Conservation (phyloP, 2,113 vertebrate species). For the Bufo bufo region DNA sequence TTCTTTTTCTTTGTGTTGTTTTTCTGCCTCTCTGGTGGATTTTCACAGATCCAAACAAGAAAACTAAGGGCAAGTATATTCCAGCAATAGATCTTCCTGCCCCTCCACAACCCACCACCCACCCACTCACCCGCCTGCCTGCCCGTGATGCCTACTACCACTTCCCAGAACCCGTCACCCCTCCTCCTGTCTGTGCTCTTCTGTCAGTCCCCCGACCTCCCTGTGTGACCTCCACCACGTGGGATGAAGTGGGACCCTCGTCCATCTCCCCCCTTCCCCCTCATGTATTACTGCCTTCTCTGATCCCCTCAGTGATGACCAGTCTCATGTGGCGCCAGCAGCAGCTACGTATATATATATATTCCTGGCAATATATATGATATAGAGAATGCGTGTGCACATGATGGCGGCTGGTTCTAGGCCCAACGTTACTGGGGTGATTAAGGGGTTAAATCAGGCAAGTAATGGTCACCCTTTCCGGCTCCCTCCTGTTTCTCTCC, state of each 20-base stretch:
- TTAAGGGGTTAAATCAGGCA: constrained; percentile 49
- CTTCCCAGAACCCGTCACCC: constrained; percentile 71
- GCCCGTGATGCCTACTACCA: constrained; percentile 74
- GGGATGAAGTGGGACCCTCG: constrained; percentile 50
- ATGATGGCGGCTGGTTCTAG: constrained; percentile 14
- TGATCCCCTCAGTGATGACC: constrained; percentile 20
- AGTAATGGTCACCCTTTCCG: constrained; percentile 58
- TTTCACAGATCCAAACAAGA: constrained; percentile 92
- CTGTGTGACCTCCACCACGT: constrained; percentile 57
- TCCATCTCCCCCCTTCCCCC: constrained; percentile 59
- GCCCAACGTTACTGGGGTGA: constrained; percentile 5
- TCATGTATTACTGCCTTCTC: constrained; percentile 63
- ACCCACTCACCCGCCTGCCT: constrained; percentile 70
- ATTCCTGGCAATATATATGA: constrained; percentile 37
- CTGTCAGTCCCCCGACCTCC: constrained; percentile 51
- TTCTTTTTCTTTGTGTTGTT: constrained; percentile 95
- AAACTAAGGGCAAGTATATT: constrained; percentile 99
- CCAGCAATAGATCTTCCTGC: constrained; percentile 77
- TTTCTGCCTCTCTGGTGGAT: constrained; percentile 99
- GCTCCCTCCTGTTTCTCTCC: neutral
- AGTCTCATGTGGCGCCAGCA: constrained; percentile 61
- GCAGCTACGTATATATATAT: constrained; percentile 42
- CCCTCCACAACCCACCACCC: constrained; percentile 70
- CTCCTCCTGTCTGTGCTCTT: constrained; percentile 61
- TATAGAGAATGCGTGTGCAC: neutral